Conservation (phyloP, 1,140 invertebrate species). For the Achroia grisella region DNA sequence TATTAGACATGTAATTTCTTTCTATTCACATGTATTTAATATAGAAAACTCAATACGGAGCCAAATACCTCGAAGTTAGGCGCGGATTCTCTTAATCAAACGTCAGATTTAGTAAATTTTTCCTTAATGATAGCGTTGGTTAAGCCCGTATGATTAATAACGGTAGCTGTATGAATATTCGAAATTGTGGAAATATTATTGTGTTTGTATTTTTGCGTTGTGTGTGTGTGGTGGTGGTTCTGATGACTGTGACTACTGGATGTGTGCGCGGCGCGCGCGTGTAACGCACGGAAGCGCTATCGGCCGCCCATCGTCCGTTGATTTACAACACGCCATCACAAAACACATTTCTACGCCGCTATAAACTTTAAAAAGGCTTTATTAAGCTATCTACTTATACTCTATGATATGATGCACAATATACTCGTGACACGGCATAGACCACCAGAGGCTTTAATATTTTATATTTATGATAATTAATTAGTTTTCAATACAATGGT, state of each 20-base stretch:
- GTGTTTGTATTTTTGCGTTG: background rate
- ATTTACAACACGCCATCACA: slow-evolving; percentile 48
- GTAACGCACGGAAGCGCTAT: slow-evolving; percentile 40
- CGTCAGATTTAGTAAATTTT: slow-evolving; percentile 65
- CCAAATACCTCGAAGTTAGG: slow-evolving; percentile 41
- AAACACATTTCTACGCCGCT: slow-evolving; percentile 37
- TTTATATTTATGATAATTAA: no score
- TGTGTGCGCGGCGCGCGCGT: slow-evolving; percentile 15
- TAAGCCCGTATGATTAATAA: slow-evolving; percentile 61
- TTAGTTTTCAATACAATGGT: no score
- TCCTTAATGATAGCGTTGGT: slow-evolving; percentile 55
- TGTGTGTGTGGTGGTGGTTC: slow-evolving; percentile 10
- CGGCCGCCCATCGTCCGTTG: slow-evolving; percentile 48
- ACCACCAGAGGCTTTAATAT: no score
- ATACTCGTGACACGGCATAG: no score
- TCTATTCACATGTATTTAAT: slow-evolving; percentile 37
- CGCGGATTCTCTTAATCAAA: slow-evolving; percentile 67
- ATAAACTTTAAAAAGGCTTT: slow-evolving; percentile 20
- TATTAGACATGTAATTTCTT: slow-evolving; percentile 33
- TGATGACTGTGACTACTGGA: background rate
- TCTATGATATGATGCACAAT: background rate
- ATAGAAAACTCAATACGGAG: slow-evolving; percentile 49
- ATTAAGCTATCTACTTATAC: slow-evolving; percentile 1
- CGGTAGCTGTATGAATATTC: slow-evolving; percentile 32
- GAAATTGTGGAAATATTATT: slow-evolving; percentile 32